Percentiles rank a stretch among this genome's conserved stretches.
Conservation (phyloP, 2,113 vertebrate genomes). For the Stegastes partitus region DNA sequence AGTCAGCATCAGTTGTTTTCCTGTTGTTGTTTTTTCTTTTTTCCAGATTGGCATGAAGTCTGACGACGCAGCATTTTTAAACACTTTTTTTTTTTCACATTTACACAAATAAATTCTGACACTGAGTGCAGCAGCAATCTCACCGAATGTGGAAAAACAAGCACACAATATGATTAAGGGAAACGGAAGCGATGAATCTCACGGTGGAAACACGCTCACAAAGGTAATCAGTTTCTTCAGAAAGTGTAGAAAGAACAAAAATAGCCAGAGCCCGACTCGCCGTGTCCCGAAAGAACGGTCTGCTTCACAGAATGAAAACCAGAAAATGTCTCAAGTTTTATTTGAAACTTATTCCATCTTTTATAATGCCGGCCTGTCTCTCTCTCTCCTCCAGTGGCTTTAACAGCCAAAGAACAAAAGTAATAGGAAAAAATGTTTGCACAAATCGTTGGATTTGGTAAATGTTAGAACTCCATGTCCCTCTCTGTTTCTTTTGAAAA, state of each 20-base stretch:
- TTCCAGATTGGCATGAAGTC: conserved; percentile 1
- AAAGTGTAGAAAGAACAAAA: conserved; percentile 39
- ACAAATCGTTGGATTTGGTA: conserved; percentile 39
- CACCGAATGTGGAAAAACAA: conserved; percentile 33
- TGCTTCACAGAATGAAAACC: conserved; percentile 33
- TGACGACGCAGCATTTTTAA: conserved; percentile 37
- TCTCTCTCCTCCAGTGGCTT: conserved; percentile 21
- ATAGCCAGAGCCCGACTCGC: conserved; percentile 7
- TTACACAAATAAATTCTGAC: conserved; percentile 33
- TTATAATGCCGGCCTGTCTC: conserved; percentile 47
- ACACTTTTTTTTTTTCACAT: background rate
- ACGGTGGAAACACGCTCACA: conserved; percentile 15
- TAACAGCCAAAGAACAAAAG: conserved; percentile 46
- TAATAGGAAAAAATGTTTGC: conserved; percentile 12
- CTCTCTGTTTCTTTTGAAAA: conserved; percentile 21
- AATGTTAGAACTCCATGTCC: conserved; percentile 37
- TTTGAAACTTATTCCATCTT: conserved; percentile 63
- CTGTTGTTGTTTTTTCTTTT: background rate
- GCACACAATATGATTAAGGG: conserved; percentile 46
- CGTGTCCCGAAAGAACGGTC: conserved; percentile 17
- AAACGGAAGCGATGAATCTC: conserved; percentile 43
- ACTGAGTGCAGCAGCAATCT: conserved; percentile 18
- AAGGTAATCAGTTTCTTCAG: conserved; percentile 34
- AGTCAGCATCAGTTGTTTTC: conserved; percentile 5
- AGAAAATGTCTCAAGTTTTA: conserved; percentile 58